Percentiles rank a stretch among this genome's conserved stretches.
Conservation (phyloP, 1,140 invertebrate genomes). For the Calephelis nemesis region DNA sequence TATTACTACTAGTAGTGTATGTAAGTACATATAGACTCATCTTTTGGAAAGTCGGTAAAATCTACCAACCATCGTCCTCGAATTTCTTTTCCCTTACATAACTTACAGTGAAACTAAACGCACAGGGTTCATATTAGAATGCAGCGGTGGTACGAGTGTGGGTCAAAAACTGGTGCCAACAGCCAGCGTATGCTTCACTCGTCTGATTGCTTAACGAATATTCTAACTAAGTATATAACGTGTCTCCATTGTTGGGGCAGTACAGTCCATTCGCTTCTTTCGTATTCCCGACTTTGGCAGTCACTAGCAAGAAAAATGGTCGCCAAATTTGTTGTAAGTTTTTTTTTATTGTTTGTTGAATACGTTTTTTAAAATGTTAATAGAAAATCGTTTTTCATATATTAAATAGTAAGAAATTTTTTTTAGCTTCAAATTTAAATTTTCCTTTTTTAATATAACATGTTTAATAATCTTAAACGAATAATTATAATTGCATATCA, state of each 20-base stretch:
- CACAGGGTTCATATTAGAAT: conserved; percentile 70
- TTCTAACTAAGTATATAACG: conserved; percentile 61
- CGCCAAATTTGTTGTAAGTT: conserved; percentile 81
- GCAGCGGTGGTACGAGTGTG: conserved; percentile 53
- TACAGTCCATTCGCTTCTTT: conserved; percentile 61
- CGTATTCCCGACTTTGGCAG: conserved; percentile 57
- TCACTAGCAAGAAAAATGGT: conserved; percentile 79
- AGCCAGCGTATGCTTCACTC: conserved; percentile 43
- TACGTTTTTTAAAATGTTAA: no score
- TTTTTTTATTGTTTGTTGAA: not conserved
- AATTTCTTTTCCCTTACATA: conserved; percentile 63
- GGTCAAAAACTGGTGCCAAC: conserved; percentile 63
- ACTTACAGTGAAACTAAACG: conserved; percentile 61
- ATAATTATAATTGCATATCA: no score
- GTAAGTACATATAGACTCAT: no score
- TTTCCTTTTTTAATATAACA: no score
- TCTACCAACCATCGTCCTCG: not conserved
- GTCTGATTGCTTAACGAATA: conserved; percentile 60
- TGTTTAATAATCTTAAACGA: no score
- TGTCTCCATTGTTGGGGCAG: conserved; percentile 47
- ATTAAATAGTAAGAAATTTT: no score
- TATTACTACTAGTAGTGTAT: no score
- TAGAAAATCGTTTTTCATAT: no score
- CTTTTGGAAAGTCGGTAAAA: not conserved
- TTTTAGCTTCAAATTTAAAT: no score